Evolutionary conservation across 2,113 vertebrate genomes (phyloP), one percentile per base, ranked within the genome.

Genomic region (Ploceus nigricollis): DNA sequence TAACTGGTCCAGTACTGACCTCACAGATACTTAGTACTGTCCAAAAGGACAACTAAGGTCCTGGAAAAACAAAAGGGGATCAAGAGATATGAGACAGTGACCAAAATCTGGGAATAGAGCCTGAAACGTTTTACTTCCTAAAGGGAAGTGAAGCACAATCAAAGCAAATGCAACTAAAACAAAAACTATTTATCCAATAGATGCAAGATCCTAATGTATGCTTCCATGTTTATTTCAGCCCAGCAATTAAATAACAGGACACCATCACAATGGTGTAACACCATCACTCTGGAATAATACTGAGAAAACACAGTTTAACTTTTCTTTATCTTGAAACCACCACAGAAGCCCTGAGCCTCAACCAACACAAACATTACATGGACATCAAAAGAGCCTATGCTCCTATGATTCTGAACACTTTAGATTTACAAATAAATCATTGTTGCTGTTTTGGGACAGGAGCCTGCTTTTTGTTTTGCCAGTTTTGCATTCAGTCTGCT

Each of bases 351-450:
- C 37, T 56, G 54, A 90, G 45, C 35, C 54, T 78, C 35, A 30
- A 90, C 42, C 71, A 80, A 69, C 8, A 70, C 63, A 94, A 95
- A 87, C 60, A 94, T 31, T 66, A 58, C 50, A 73, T 1, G 27
- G 47, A 69, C 47, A 84, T 61, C 56, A 70, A 77, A 92, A 88
- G 27, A 66, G 76, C 22, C 75, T 28, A 15, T 56, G 31, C 10
- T 71, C 60, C 10, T 76, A 35, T 35, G 47, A 85, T 35, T 45
- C 48, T 58, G 30, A 89, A 51, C 25, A 37, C 39, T 85, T 86
- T 1, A 70, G 47, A 83, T 93, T 66, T 81, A 91, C 68, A 90
- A 96, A 91, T 76, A 96, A 91, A 95, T 90, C 53, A 71, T 37
- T 82, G 66, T 69, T 94, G 88, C 45, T 82, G 37, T 72, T 94